Percentiles rank a stretch among this genome's conserved stretches.
Conservation (phyloP, 2,888 invertebrate species). For the Dusona sp. region DNA sequence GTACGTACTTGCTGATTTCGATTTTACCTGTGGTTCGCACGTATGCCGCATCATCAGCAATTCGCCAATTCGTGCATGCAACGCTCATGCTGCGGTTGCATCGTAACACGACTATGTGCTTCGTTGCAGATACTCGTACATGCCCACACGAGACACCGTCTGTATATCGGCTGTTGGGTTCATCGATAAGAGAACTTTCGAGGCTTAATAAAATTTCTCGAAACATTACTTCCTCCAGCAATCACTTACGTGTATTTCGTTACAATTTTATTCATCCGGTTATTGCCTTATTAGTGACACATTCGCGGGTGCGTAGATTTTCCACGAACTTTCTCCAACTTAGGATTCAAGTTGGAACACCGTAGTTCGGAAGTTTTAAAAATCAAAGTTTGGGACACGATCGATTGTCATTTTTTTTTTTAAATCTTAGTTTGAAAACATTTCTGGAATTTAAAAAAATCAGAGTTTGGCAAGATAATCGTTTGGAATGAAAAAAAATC, state of each 20-base stretch:
- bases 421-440: no score
- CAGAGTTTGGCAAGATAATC: background rate
- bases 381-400: background rate
- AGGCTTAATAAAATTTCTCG: background rate
- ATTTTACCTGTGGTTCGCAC: constrained; percentile 12
- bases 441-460: no score
- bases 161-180: background rate
- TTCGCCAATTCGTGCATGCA: constrained; percentile 25
- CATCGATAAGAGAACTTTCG: background rate
- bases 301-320: background rate
- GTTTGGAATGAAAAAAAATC: no score
- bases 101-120: background rate
- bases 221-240: background rate
- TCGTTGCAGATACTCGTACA: background rate
- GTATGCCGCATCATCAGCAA: constrained; percentile 38
- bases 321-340: background rate
- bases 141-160: background rate
- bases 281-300: background rate
- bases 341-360: no score
- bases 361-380: background rate
- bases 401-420: no score
- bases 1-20: constrained; percentile 11
- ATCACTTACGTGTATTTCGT: background rate
- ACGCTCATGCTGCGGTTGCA: background rate
- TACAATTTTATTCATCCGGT: background rate